Evolutionary conservation across 2,797 vertebrate species (phyloP).

Genomic region (Prionace glauca): DNA sequence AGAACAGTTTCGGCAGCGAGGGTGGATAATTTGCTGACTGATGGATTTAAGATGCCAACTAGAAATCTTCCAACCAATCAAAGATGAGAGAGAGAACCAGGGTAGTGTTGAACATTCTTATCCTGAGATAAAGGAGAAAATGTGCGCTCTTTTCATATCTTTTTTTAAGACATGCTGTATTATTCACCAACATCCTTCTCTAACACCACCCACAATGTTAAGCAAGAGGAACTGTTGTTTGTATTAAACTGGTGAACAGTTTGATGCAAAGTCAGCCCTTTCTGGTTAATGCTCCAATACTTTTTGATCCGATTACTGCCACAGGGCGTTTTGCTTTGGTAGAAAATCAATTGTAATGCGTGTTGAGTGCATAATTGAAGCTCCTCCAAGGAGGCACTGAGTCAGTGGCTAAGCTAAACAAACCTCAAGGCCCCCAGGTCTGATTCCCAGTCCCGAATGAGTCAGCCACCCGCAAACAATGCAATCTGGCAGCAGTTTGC

Average conservation of each 20-base stretch:
- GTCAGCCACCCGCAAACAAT: neutral
- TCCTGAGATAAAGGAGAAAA: neutral
- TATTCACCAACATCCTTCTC: neutral
- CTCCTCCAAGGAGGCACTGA: neutral
- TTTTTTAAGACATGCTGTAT: neutral
- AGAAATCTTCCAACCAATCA: neutral
- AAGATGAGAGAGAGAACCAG: neutral
- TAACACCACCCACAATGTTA: neutral
- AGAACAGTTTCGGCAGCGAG: neutral
- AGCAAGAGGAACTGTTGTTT: neutral
- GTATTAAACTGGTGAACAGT: neutral
- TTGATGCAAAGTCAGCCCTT: neutral
- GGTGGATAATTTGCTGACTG: neutral
- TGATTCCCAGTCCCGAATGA: neutral
- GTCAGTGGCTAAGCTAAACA: neutral
- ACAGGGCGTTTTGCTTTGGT: neutral
- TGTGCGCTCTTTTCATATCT: no score
- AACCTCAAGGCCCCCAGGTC: neutral
- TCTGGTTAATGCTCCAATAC: neutral
- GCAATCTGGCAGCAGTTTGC: constrained; percentile 2
- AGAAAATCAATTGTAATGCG: constrained; percentile 8
- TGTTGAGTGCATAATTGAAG: constrained; percentile 11
- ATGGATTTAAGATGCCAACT: no score
- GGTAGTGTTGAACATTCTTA: neutral
- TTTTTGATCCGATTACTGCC: neutral